Conservation (phyloP, 2,888 invertebrate species). For the Perizoma affinitatum region DNA sequence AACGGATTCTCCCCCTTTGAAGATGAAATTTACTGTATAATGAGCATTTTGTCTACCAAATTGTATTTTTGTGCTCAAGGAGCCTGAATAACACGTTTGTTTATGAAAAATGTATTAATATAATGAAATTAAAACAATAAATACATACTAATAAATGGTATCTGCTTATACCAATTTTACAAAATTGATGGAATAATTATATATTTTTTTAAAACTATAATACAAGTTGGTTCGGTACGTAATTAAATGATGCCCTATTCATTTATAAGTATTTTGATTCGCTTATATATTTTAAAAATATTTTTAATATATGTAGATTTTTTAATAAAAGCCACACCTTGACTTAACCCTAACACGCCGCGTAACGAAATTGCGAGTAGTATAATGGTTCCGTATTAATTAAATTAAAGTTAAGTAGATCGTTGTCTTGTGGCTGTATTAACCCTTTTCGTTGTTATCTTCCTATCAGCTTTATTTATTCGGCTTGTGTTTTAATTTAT, state of each 20-base stretch:
- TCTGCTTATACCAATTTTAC: no score
- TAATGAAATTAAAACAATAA: no score
- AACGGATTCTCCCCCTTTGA: conserved; percentile 61
- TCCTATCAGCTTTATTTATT: conserved; percentile 59
- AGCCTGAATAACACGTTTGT: no score
- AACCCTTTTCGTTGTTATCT: conserved; percentile 64
- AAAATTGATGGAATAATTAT: no score
- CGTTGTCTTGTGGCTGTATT: conserved; percentile 56
- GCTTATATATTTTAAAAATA: no score
- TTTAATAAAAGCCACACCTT: conserved; percentile 5
- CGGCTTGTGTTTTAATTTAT: conserved; percentile 35
- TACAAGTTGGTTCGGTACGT: no score
- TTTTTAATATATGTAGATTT: no score
- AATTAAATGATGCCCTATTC: no score
- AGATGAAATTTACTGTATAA: conserved; percentile 55
- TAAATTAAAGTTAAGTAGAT: conserved; percentile 62
- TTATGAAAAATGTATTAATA: neutral
- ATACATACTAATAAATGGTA: no score
- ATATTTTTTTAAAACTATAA: no score
- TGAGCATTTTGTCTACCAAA: conserved; percentile 48
- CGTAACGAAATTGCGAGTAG: conserved; percentile 48
- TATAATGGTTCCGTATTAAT: conserved; percentile 61
- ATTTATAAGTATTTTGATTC: no score
- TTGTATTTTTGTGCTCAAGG: neutral
- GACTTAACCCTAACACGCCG: conserved; percentile 34